Evolutionary conservation across 1,140 invertebrate species (phyloP), one percentile per base, ranked within the genome.

Genomic region (Holotrichia oblita): DNA sequence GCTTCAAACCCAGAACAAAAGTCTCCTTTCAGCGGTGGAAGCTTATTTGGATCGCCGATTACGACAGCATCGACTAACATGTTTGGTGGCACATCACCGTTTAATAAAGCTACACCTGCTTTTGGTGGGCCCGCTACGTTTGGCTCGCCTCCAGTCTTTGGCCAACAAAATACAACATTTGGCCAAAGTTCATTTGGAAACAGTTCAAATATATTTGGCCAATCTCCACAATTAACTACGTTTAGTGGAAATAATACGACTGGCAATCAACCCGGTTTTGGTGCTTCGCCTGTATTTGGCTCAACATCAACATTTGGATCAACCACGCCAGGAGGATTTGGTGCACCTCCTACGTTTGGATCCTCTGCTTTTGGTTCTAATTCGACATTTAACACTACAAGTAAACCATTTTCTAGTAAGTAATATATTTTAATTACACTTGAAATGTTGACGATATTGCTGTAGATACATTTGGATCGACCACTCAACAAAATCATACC

Each of bases 331-430:
- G 41, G 20, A 24, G 87, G 87, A 0, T 90, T 90, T 83, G 89
- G 88, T 10, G 83, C 86, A 2, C 83, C 87, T 17, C 82, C 88
- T 0, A 84, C 84, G 10, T 90, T 90, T 81, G 90, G 89, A 4
- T 84, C 87, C 17, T 86, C 90, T 3, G 85, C 87, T 1, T 90
- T 90, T 84, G 89, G 90, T 3, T 85, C 85, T 7, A 85, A 89
- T n/a, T 84, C 89, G 0, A 85, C 87, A 2, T 90, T 90, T 82
- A 89, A 89, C 40, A 87, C 84, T 82, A 81, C 86, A 34, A 84
- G 82, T 14, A 89, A 88, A 81, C 85, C 88, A 20, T 90, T 90
- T 80, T 88, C 89, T 24, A 72, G 83, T 44, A 74, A 74, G 12
- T n/a, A 42, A 74, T 17, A 6, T 74, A 24, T 74, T 44, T 40